These are phyloP conservation scores for Lampropteryx suffumata DNA, from an alignment of 2,888 invertebrate genomes.

Conservation along the genomic window DNA sequence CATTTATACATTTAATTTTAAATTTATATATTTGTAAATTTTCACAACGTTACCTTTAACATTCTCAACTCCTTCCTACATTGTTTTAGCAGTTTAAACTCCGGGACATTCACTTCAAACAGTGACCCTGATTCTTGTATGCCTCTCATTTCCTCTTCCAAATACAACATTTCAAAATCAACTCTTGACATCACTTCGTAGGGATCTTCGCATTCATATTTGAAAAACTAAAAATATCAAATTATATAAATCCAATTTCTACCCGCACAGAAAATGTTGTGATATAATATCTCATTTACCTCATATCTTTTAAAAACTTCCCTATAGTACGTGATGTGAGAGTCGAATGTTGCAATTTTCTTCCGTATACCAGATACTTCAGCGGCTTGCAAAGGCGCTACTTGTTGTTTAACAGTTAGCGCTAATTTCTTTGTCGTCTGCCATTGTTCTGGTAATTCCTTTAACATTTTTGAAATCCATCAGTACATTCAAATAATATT, in stretches of 20 bases:
- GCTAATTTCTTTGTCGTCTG: conserved; percentile 96
- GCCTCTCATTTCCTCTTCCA: conserved; percentile 93
- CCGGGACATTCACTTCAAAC: conserved; percentile 97
- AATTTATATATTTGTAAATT: not conserved
- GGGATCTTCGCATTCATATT: conserved; percentile 88
- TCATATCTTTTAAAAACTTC: conserved; percentile 92
- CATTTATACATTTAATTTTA: no score
- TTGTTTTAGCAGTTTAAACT: conserved; percentile 95
- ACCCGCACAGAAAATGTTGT: not conserved
- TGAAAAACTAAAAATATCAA: conserved; percentile 81
- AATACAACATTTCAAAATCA: conserved; percentile 88
- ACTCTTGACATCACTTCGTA: conserved; percentile 90
- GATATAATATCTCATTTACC: conserved; percentile 37
- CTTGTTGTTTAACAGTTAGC: conserved; percentile 94
- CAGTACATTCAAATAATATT: not conserved
- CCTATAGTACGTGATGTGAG: conserved; percentile 91
- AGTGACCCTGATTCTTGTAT: conserved; percentile 95
- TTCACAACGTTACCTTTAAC: conserved; percentile 85
- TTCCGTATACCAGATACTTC: conserved; percentile 96
- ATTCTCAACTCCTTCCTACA: conserved; percentile 95
- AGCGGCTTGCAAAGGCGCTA: conserved; percentile 96
- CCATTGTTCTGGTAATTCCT: conserved; percentile 98
- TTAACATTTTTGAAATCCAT: conserved; percentile 36
- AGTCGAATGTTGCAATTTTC: conserved; percentile 93
- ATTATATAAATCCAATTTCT: not conserved